These are phyloP conservation scores for Acrocyrtus sp. DNA, from an alignment of 2,888 invertebrate genomes.

Conservation along the genomic window DNA sequence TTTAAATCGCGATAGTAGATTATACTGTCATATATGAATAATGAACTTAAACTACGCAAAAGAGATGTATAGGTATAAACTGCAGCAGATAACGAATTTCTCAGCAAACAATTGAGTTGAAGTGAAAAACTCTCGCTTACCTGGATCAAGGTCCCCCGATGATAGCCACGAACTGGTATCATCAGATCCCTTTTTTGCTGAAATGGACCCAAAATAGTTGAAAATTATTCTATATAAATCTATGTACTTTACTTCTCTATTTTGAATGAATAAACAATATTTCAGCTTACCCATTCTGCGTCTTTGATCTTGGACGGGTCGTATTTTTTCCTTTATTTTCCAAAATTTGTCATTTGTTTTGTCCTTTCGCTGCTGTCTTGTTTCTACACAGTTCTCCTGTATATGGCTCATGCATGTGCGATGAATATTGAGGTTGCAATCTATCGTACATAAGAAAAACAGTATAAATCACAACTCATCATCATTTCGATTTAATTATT, in stretches of 20 bases:
- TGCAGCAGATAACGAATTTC: not conserved
- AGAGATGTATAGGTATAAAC: no score
- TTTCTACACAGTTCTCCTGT: conserved; percentile 83
- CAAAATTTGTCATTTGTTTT: conserved; percentile 78
- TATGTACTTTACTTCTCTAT: conserved; percentile 19
- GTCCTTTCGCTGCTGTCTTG: conserved; percentile 68
- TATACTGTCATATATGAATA: no score
- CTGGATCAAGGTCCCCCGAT: conserved; percentile 47
- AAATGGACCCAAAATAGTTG: not conserved
- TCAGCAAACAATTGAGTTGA: conserved; percentile 14
- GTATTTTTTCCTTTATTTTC: conserved; percentile 77
- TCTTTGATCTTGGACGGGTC: conserved; percentile 69
- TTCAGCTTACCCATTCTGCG: conserved; percentile 52
- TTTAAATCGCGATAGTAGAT: no score
- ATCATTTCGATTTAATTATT: conserved; percentile 23
- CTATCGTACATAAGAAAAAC: conserved; percentile 69
- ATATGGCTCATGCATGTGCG: conserved; percentile 81
- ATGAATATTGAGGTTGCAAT: conserved; percentile 89
- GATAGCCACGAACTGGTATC: conserved; percentile 43
- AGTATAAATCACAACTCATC: conserved; percentile 17
- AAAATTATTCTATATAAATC: not conserved
- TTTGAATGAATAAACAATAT: not conserved
- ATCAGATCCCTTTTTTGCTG: conserved; percentile 37
- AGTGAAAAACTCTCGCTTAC: conserved; percentile 34
- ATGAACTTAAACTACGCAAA: no score